Evolutionary conservation across 1,140 invertebrate genomes (phyloP), one percentile per base, ranked within the genome.

Genomic region (Chionoecetes opilio): DNA sequence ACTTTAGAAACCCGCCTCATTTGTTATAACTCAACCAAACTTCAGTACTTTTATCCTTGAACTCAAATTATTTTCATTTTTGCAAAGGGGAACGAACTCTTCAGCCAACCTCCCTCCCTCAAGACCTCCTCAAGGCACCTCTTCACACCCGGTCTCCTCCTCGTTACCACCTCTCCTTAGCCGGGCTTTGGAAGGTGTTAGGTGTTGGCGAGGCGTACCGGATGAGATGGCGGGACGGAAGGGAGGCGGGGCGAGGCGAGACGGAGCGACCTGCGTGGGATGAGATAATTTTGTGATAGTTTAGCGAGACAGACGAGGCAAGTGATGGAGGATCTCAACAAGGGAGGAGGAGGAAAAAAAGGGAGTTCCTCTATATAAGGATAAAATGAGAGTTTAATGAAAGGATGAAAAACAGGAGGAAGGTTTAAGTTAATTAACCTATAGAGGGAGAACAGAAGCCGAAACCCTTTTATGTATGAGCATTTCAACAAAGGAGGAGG

Each of bases 141-240:
- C 46, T 53, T 53, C 46, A 53, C 46, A 53, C 46, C 46, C 46
- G 21, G 46, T 53, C 63, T 75, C 63, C 21, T 21, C 63, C 63
- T 75, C 63, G 63, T 75, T 75, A 75, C 63, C 21, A 75, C 26
- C 63, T 75, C 63, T 75, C 63, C 63, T 75, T 75, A 75, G 63
- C 63, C 21, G 63, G 63, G 63, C 26, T 75, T 75, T 75, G 63
- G 63, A 21, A 11, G 63, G 63, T 8, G 63, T n/a, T 26, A 11
- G 1, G 11, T 26, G 5, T 26, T 5, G 1, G 11, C 63, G 5
- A n/a, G 21, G 5, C 21, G 63, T 21, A 8, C n/a, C 21, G 63
- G 63, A 75, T 75, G 63, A 75, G n/a, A 75, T 75, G 63, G 63
- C 41, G 21, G 63, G 21, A n/a, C 26, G 63, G 14, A 46, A 14